Evolutionary conservation across 2,113 vertebrate species (phyloP).

Genomic region (Ceyx cyanopectus): DNA sequence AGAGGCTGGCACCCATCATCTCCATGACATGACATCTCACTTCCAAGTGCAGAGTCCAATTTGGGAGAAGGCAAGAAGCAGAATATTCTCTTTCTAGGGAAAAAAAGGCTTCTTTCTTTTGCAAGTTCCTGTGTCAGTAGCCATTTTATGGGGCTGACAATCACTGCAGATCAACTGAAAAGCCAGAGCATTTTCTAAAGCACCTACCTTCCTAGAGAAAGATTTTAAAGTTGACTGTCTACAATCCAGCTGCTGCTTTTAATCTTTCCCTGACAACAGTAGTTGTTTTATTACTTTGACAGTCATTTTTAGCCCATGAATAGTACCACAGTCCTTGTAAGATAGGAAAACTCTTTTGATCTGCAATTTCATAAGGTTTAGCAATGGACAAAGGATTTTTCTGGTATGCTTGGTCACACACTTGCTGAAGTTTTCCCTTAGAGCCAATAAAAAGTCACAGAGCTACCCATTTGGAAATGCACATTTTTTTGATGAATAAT

Average conservation of each 20-base stretch:
- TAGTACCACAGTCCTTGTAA: conserved; percentile 83
- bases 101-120: conserved; percentile 43
- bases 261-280: conserved; percentile 82
- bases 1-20: conserved; percentile 21
- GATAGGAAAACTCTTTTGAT: conserved; percentile 84
- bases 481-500: conserved; percentile 36
- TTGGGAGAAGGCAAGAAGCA: conserved; percentile 37
- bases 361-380: conserved; percentile 78
- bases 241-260: conserved; percentile 80
- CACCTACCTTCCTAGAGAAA: conserved; percentile 65
- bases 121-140: conserved; percentile 34
- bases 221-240: conserved; percentile 57
- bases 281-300: conserved; percentile 81
- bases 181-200: conserved; percentile 62
- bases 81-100: conserved; percentile 44
- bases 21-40: conserved; percentile 35
- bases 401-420: conserved; percentile 67
- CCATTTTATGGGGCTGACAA: conserved; percentile 52
- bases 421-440: conserved; percentile 66
- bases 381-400: conserved; percentile 75
- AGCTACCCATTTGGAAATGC: conserved; percentile 59
- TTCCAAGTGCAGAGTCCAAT: conserved; percentile 50
- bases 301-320: conserved; percentile 81
- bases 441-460: conserved; percentile 62
- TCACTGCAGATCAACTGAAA: conserved; percentile 60